Base-by-base conservation (phyloP, 2,113 vertebrate genomes). In the Sialia sialis region DNA sequence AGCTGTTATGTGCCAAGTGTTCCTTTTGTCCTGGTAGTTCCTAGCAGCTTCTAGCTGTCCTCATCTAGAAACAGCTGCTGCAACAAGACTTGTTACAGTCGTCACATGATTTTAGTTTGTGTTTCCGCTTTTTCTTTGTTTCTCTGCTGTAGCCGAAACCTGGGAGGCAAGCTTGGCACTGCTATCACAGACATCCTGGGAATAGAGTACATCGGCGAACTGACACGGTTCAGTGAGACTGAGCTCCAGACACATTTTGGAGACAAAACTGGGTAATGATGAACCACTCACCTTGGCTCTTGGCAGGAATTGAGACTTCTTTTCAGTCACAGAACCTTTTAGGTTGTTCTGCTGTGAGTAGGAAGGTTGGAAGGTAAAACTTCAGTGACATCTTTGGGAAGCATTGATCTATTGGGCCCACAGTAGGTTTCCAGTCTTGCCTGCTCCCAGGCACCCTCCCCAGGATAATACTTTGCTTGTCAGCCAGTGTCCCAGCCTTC, bases 91-190 rank as follows among this genome's bases (percentile, higher is more conserved):
- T 62, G 21, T 19, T 13, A 22, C 30, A 72, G 16, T 46, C 11
- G 81, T 15, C 41, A n/a, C 4, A 0, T 68, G 34, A 29, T 64
- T 20, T 78, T 91, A 46, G 38, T 46, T 62, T 73, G 16, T 70
- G 22, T 39, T 87, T 59, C 75, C 32, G 41, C 17, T 84, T 64
- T 76, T n/a, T 72, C 52, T 41, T 86, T 38, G 20, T 58, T 55
- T 77, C 72, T 91, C 22, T 96, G 39, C 73, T 0, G 0, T 63
- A 99, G 99, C 59, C 99, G 99, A 52, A 98, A 97, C 92, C 98
- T 99, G 34, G 99, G 99, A 87, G 99, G 99, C 49, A 99, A 99
- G 93, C 98, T 99, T 38, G 99, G 99, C 7, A 92, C 94, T 19
- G 99, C 99, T 46, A 98, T 99, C 63, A 97, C 94, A 56, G 98